Percentiles rank a stretch among this genome's conserved stretches.
These are phyloP conservation scores for Xenotilapia caudafasciata DNA, from an alignment of 2,113 vertebrate species.

Conservation along the genomic window DNA sequence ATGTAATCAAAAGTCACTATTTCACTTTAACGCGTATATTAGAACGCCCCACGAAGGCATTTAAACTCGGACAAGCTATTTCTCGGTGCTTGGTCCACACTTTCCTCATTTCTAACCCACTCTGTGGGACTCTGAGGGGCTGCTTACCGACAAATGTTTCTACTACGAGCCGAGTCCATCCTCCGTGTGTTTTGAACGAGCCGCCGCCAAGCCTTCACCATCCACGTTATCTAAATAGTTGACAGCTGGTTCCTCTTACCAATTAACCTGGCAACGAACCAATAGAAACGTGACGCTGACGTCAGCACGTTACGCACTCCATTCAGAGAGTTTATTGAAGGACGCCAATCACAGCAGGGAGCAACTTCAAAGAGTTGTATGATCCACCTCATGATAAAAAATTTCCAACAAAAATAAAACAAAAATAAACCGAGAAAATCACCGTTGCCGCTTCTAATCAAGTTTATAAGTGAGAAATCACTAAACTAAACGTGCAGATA, in stretches of 20 bases:
- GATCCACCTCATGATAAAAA: not conserved
- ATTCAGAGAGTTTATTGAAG: not conserved
- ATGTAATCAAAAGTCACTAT: not conserved
- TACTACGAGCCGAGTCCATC: slow-evolving; percentile 23
- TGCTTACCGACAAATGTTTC: slow-evolving; percentile 63
- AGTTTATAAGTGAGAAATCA: slow-evolving; percentile 29
- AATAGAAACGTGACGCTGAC: slow-evolving; percentile 11
- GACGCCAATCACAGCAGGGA: not conserved
- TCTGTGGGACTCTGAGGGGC: not conserved
- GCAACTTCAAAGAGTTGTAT: not conserved
- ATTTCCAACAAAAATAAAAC: not conserved
- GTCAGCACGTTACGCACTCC: not conserved
- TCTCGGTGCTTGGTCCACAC: not conserved
- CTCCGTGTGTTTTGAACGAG: not conserved
- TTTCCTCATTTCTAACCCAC: not conserved
- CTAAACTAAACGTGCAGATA: slow-evolving; percentile 16
- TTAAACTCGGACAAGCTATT: not conserved
- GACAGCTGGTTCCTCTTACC: slow-evolving; percentile 1
- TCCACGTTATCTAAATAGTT: slow-evolving; percentile 37
- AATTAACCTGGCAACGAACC: slow-evolving; percentile 34
- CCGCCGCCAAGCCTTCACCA: not conserved
- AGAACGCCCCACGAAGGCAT: not conserved
- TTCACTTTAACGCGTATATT: not conserved
- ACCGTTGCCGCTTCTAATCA: slow-evolving; percentile 7
- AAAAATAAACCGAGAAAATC: not conserved